Evolutionary conservation across 2,113 vertebrate species (phyloP).

Genomic region (Emydocephalus ijimae): DNA sequence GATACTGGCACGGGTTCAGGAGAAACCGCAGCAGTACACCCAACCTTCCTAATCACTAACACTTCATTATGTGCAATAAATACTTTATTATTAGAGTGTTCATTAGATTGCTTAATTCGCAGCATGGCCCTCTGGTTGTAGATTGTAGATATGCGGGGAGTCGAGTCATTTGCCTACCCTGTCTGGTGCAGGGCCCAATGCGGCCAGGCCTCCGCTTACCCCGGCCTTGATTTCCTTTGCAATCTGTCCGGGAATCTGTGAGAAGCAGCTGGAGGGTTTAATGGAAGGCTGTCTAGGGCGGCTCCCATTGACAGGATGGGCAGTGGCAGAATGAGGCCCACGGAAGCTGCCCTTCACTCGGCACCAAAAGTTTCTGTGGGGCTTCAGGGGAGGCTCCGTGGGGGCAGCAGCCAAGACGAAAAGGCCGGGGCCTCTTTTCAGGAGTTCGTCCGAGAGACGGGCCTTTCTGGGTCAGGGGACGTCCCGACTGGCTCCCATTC

Average conservation of each 20-base stretch:
- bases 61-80: constrained; percentile 70
- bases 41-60: constrained; percentile 65
- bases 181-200: neutral
- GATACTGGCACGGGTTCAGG: constrained; percentile 67
- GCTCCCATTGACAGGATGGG: neutral
- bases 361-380: neutral
- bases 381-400: neutral
- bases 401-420: neutral
- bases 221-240: neutral
- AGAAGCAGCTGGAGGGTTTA: neutral
- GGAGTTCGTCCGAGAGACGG: neutral
- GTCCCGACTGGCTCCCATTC: neutral
- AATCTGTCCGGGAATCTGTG: neutral
- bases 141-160: constrained; percentile 44
- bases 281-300: neutral
- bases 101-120: constrained; percentile 64
- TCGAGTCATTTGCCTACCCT: constrained; percentile 10
- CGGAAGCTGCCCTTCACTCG: neutral
- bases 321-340: neutral
- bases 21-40: constrained; percentile 62
- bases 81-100: constrained; percentile 67
- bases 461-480: neutral
- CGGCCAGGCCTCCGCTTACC: neutral
- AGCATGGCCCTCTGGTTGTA: constrained; percentile 36
- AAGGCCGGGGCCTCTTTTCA: neutral